Evolutionary conservation across 2,888 invertebrate species (phyloP).

Genomic region (Brenthis daphne): DNA sequence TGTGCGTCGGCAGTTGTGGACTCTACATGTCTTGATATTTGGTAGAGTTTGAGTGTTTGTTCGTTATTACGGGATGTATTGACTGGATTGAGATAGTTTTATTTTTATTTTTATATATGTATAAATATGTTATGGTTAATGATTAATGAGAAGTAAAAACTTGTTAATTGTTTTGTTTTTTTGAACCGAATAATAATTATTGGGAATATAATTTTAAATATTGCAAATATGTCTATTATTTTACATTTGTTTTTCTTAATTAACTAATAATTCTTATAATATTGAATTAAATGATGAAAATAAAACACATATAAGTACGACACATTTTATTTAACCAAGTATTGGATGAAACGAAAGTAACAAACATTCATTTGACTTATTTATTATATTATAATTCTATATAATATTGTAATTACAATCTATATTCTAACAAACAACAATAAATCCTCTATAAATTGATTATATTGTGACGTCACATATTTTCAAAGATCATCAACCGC

Average conservation of each 20-base stretch:
- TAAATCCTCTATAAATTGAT: neutral
- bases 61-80: neutral
- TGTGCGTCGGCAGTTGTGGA: conserved; percentile 55
- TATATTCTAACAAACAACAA: neutral
- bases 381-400: neutral
- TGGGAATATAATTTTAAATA: too few relatives aligned
- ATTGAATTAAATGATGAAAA: too few relatives aligned
- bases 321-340: too few relatives aligned
- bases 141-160: too few relatives aligned
- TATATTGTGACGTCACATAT: conserved; percentile 48
- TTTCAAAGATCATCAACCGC: conserved; percentile 31
- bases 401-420: neutral
- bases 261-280: too few relatives aligned
- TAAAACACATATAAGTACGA: too few relatives aligned
- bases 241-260: too few relatives aligned
- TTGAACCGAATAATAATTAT: too few relatives aligned
- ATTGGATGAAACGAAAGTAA: too few relatives aligned
- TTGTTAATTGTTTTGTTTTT: too few relatives aligned
- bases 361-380: neutral
- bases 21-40: conserved; percentile 20
- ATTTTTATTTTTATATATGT: neutral
- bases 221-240: too few relatives aligned
- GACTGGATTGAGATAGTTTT: neutral
- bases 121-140: neutral
- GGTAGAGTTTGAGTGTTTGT: conserved; percentile 1